These are phyloP conservation scores for Colius striatus DNA, from an alignment of 2,113 vertebrate species.

Conservation along the genomic window DNA sequence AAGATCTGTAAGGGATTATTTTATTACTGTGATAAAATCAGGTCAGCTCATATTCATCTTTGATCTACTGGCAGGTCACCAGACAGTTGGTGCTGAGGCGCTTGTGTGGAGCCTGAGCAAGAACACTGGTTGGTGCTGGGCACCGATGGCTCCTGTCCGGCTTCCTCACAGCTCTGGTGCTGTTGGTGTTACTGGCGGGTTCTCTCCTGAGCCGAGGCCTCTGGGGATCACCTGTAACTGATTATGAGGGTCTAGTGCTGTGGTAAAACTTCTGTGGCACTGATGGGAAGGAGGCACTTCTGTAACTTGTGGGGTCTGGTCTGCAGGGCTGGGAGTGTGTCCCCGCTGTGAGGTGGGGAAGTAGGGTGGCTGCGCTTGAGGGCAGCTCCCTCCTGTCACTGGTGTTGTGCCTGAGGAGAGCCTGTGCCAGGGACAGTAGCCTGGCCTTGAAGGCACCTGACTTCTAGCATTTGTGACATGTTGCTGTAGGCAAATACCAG, in stretches of 20 bases:
- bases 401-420: not conserved
- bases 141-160: fast-evolving
- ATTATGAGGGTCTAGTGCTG: not conserved
- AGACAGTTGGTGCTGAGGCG: not conserved
- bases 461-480: not conserved
- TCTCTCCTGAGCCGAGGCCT: fast-evolving
- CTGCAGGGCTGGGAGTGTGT: fast-evolving
- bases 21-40: not conserved
- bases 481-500: not conserved
- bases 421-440: no score
- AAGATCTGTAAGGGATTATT: not conserved
- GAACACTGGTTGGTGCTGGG: fast-evolving
- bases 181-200: fast-evolving
- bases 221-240: not conserved
- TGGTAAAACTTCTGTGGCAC: not conserved
- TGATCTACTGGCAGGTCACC: not conserved
- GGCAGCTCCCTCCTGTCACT: not conserved
- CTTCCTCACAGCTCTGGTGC: no score
- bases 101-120: not conserved
- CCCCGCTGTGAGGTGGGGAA: not conserved
- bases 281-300: not conserved
- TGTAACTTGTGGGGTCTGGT: fast-evolving
- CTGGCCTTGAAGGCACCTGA: fast-evolving
- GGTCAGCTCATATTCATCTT: fast-evolving
- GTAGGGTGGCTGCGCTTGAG: not conserved